Evolutionary conservation across 2,797 vertebrate genomes (phyloP).

Genomic region (Triplophysa bombifrons): DNA sequence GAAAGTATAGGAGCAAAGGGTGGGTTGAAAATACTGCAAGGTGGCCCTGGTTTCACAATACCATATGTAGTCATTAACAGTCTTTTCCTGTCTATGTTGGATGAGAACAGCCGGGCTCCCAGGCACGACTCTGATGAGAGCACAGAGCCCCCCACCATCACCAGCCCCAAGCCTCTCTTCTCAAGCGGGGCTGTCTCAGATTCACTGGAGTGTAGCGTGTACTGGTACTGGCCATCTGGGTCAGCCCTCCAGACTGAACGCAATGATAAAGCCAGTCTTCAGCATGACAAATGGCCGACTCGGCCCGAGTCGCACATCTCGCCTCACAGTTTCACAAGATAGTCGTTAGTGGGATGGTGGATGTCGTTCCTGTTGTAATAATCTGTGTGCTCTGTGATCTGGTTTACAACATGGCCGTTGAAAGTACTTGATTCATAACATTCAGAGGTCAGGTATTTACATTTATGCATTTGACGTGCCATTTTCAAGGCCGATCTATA

Average conservation of each 20-base stretch:
- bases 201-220: conserved; percentile 55
- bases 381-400: background rate
- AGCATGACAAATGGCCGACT: conserved; percentile 49
- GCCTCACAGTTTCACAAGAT: conserved; percentile 13
- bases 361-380: conserved; percentile 27
- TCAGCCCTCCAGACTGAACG: conserved; percentile 51
- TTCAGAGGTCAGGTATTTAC: background rate
- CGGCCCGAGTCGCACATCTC: conserved; percentile 26
- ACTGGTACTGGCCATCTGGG: conserved; percentile 60
- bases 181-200: conserved; percentile 41
- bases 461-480: background rate
- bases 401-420: background rate
- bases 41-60: conserved; percentile 8
- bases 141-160: conserved; percentile 39
- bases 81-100: conserved; percentile 20
- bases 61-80: conserved; percentile 30
- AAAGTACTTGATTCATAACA: background rate
- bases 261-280: conserved; percentile 45
- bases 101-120: conserved; percentile 36
- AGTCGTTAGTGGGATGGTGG: conserved; percentile 24
- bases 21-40: conserved; percentile 13
- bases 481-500: background rate
- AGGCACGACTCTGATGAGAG: conserved; percentile 48
- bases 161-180: conserved; percentile 51
- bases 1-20: background rate